phyloP scores from a whole-genome alignment of 1,140 invertebrate genomes.

The Drosophila quadrilineata region DNA sequence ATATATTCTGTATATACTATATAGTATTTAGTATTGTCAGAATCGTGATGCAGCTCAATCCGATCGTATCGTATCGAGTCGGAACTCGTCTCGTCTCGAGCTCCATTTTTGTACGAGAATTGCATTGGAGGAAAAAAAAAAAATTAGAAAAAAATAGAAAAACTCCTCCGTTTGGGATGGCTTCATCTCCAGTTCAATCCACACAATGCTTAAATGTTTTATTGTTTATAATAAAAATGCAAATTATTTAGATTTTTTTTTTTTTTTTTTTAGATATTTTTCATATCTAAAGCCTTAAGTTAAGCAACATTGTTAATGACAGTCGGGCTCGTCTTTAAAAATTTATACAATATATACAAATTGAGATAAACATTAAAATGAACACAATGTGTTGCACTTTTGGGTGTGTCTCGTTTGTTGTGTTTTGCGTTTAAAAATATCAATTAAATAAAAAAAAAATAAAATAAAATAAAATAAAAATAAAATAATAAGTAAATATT shows the following conservation, averaged over 20 bases:
- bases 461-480: conserved; percentile 39
- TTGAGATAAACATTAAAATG: no score
- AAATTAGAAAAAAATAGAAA: no score
- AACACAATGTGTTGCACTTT: no score
- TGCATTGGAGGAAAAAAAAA: no score
- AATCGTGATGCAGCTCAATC: conserved; percentile 42
- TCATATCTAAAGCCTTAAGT: conserved; percentile 50
- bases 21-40: conserved; percentile 15
- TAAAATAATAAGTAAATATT: conserved; percentile 11
- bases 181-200: conserved; percentile 15
- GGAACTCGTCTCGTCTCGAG: no score
- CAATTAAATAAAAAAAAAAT: no score
- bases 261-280: conserved; percentile 22
- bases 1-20: conserved; percentile 1
- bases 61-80: conserved; percentile 15
- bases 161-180: conserved; percentile 41
- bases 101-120: conserved; percentile 68
- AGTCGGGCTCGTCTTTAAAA: conserved; percentile 43
- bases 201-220: conserved; percentile 48
- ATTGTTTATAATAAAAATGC: conserved; percentile 63
- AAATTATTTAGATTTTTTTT: conserved; percentile 18
- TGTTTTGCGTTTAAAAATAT: no score
- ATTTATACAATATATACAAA: neutral
- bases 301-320: conserved; percentile 75
- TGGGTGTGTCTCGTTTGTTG: conserved; percentile 67